These are phyloP conservation scores for Mycteria americana DNA, from an alignment of 2,797 vertebrate genomes.

Conservation along the genomic window DNA sequence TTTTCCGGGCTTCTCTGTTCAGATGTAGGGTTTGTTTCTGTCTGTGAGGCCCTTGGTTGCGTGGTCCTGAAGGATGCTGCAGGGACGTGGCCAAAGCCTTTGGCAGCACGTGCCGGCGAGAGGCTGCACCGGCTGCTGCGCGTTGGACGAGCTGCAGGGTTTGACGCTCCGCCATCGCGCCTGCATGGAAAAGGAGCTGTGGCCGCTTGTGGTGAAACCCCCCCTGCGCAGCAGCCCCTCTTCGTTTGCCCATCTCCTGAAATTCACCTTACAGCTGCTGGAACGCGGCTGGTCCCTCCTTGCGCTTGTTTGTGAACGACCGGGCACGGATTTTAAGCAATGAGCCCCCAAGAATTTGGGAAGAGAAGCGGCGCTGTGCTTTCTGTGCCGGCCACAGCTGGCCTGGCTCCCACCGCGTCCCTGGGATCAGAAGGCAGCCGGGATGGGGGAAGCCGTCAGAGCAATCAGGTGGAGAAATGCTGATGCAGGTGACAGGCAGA, in stretches of 20 bases:
- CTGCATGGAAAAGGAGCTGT: neutral
- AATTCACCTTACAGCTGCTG: neutral
- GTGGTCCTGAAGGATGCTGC: neutral
- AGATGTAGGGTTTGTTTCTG: neutral
- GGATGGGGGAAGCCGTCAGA: rapidly evolving
- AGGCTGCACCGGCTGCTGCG: neutral
- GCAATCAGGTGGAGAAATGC: neutral
- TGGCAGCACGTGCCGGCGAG: neutral
- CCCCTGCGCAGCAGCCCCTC: neutral
- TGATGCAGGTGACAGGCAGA: neutral
- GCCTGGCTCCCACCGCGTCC: rapidly evolving
- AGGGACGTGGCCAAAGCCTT: neutral
- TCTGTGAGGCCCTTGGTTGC: neutral
- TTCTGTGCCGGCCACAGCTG: neutral
- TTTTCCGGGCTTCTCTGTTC: neutral
- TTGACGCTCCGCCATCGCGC: neutral
- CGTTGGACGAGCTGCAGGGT: neutral
- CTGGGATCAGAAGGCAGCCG: neutral
- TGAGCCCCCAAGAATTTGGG: neutral
- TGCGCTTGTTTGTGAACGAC: neutral
- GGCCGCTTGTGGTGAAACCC: neutral
- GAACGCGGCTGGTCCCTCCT: neutral
- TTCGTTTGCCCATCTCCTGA: neutral
- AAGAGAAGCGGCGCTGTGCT: neutral
- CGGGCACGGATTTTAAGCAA: neutral